These are phyloP conservation scores for Prosopocoilus inquinatus DNA, from an alignment of 2,888 invertebrate genomes.

Conservation along the genomic window DNA sequence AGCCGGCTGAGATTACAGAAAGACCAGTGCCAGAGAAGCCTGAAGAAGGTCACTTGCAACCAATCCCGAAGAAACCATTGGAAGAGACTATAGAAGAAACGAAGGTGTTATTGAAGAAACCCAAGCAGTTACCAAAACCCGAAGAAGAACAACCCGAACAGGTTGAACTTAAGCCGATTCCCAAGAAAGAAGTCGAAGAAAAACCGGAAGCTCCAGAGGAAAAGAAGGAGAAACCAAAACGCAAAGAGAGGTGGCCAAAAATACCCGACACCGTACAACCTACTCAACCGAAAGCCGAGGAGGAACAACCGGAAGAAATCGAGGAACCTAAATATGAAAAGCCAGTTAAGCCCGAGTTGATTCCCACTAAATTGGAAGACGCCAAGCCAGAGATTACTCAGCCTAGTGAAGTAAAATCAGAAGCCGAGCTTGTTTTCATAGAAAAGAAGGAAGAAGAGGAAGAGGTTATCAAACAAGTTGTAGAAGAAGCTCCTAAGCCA, in stretches of 20 bases:
- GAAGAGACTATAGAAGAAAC: no score
- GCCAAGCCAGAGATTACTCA: conserved; percentile 38
- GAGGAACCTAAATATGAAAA: conserved; percentile 16
- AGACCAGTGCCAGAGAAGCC: no score
- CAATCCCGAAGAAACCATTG: no score
- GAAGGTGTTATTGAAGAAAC: conserved; percentile 20
- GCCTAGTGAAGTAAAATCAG: conserved; percentile 46
- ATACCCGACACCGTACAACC: no score
- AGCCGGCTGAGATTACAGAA: no score
- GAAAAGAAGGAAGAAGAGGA: conserved; percentile 38
- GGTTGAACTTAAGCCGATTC: conserved; percentile 28
- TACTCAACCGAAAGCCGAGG: no score
- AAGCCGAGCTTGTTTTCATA: conserved; percentile 52
- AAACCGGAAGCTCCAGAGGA: conserved; percentile 29
- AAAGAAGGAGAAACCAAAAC: background rate
- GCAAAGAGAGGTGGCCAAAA: conserved; percentile 3
- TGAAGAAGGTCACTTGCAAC: no score
- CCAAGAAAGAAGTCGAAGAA: conserved; percentile 31
- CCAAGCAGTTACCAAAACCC: conserved; percentile 22
- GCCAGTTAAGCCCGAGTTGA: conserved; percentile 34
- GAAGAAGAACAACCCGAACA: conserved; percentile 26
- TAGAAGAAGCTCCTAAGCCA: conserved; percentile 28
- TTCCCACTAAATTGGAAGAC: conserved; percentile 43
- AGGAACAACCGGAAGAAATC: conserved; percentile 10
- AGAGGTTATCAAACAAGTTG: conserved; percentile 15